A percentile compares a stretch with the other conserved stretches of the same genome.
Conservation (phyloP, 2,888 invertebrate genomes). For the Drosophila longiperda region DNA sequence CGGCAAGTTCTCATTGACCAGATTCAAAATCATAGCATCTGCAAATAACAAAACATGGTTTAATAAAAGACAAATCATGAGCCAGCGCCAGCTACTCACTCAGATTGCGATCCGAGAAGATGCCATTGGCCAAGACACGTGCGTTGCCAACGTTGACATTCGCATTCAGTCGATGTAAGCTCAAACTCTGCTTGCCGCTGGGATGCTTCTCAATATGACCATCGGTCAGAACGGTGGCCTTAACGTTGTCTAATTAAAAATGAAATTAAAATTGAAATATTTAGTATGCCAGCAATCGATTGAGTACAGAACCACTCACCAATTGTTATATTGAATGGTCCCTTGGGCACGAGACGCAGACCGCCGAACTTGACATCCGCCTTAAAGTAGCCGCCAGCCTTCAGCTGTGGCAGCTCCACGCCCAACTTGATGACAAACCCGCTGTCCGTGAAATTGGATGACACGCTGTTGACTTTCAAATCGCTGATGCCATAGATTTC, state of each 20-base stretch:
- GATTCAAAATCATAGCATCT: constrained; percentile 84
- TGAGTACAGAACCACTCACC: constrained; percentile 85
- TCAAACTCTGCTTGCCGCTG: constrained; percentile 67
- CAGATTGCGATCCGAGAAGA: constrained; percentile 82
- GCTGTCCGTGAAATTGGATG: constrained; percentile 86
- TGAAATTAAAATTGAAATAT: background rate
- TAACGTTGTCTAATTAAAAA: constrained; percentile 70
- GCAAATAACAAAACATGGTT: background rate
- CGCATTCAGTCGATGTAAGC: constrained; percentile 81
- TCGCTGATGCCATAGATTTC: constrained; percentile 87
- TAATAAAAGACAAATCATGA: background rate
- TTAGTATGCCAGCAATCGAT: too few species aligned
- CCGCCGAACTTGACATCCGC: constrained; percentile 88
- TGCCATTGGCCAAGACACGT: constrained; percentile 81
- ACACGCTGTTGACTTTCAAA: constrained; percentile 86
- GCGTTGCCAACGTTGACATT: constrained; percentile 80
- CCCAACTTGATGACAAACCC: constrained; percentile 88
- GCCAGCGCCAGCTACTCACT: constrained; percentile 62
- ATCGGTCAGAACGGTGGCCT: constrained; percentile 79
- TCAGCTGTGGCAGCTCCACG: constrained; percentile 86
- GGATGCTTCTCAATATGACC: constrained; percentile 75
- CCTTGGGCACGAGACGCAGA: constrained; percentile 87
- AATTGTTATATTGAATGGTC: constrained; percentile 87
- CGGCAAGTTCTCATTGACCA: constrained; percentile 87
- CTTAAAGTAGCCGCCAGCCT: constrained; percentile 87